Base-by-base conservation (phyloP, 2,113 vertebrate genomes). In the Craseonycteris thonglongyai region DNA sequence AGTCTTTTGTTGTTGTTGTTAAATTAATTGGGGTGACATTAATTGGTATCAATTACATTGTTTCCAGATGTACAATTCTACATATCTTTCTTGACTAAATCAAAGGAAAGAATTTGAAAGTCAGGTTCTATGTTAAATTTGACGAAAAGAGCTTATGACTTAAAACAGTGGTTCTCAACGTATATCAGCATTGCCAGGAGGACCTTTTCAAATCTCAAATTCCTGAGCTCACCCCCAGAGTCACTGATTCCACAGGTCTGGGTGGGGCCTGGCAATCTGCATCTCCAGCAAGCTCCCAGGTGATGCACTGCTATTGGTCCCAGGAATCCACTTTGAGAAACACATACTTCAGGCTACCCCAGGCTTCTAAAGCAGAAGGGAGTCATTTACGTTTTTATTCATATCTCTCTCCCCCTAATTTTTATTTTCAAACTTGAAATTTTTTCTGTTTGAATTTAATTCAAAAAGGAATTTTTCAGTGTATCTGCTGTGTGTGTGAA, bases 371-470 rank as follows among this genome's bases (percentile, higher is more conserved):
- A 22, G 11, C 22, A 33, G 6, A 51, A 24, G 16, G 24, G 11
- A n/a, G 49, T 26, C 42, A 0, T 33, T 54, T 80, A 3, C 54
- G 47, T 85, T 38, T 30, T 63, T 14, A 5, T 8, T 40, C 24
- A 3, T 51, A 7, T 84, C 66, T 59, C n/a, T 76, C n/a, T 78
- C 11, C 21, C 15, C 51, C 22, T 90, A 16, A 42, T 56, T 82
- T 69, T 76, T 79, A 45, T 86, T 66, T 93, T 91, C 66, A 66
- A 69, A n/a, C 40, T 66, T 19, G 68, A 85, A 51, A 61, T 54
- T n/a, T 79, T 79, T 76, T 35, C 3, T 68, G 12, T 92, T 75
- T 35, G 8, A 49, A 26, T 10, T 82, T 69, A 28, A 71, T 69
- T 75, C 79, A 47, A 35, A 71, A 30, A 16, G 19, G 42, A 89